Conservation (phyloP, 2,113 vertebrate species). For the Heloderma charlesbogerti region DNA sequence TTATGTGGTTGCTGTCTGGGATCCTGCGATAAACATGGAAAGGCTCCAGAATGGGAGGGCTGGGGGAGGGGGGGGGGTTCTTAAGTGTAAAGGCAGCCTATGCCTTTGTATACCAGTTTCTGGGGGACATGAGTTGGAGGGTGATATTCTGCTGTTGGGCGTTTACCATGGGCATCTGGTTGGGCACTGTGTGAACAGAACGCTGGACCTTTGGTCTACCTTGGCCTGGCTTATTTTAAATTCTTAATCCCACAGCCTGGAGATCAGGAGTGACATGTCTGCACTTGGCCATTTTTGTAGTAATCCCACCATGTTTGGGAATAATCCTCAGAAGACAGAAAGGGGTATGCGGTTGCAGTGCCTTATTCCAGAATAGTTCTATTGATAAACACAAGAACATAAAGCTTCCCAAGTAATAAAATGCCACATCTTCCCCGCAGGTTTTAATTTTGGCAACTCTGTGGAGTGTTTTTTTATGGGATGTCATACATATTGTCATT, state of each 20-base stretch:
- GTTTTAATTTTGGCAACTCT: conserved; percentile 10
- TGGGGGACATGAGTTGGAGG: no score
- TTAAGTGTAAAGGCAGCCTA: no score
- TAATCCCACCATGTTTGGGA: background rate
- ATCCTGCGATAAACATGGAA: no score
- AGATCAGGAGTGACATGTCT: background rate
- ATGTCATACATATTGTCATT: background rate
- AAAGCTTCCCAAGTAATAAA: background rate
- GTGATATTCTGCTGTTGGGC: no score
- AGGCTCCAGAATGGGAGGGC: no score
- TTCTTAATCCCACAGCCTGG: background rate
- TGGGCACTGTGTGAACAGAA: no score
- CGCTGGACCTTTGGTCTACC: no score
- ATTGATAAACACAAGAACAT: background rate
- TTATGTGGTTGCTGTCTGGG: no score
- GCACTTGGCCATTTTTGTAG: background rate
- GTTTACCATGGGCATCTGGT: no score
- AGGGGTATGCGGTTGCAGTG: background rate
- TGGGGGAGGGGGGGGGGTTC: no score
- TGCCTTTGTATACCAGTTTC: no score
- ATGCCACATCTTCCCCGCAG: background rate
- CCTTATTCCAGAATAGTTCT: background rate
- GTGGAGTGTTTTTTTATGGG: background rate
- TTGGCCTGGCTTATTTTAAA: no score
- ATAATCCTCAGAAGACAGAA: background rate